Percentiles rank a stretch among this genome's conserved stretches.
phyloP scores from a whole-genome alignment of 2,888 invertebrate species.

The Xanthia togata region DNA sequence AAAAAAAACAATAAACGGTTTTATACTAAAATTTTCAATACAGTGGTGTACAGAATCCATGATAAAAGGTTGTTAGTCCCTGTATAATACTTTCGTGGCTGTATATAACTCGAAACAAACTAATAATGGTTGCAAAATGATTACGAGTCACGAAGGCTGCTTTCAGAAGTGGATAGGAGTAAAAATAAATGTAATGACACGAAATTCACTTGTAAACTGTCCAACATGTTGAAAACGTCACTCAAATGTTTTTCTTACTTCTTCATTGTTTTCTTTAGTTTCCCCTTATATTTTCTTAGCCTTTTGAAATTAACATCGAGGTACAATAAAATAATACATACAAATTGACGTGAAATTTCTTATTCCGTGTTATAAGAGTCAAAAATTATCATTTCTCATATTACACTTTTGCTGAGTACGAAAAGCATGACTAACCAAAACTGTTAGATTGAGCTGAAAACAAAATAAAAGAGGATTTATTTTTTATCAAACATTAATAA shows the following conservation, averaged over 20 bases:
- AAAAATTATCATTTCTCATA: too few relatives aligned
- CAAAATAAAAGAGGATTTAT: not conserved
- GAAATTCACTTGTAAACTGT: not conserved
- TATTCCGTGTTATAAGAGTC: not conserved
- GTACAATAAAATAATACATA: not conserved
- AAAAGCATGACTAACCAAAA: not conserved
- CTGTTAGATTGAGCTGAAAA: not conserved
- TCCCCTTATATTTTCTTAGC: not conserved
- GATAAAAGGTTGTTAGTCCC: too few relatives aligned
- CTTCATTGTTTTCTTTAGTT: not conserved
- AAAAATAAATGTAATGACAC: not conserved
- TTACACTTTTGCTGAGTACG: too few relatives aligned
- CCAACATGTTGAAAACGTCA: not conserved
- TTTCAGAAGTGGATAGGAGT: not conserved
- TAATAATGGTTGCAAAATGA: not conserved
- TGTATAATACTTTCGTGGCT: too few relatives aligned
- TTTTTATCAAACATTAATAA: not conserved
- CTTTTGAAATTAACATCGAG: not conserved
- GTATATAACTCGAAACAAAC: not conserved
- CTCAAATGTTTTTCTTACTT: not conserved
- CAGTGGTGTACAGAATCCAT: too few relatives aligned
- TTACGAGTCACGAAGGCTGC: not conserved
- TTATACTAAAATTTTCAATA: too few relatives aligned
- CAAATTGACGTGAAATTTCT: not conserved
- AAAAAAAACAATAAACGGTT: too few relatives aligned